Percentiles rank a stretch among this genome's conserved stretches.
These are phyloP conservation scores for Pimephales promelas DNA, from an alignment of 2,113 vertebrate genomes.

Conservation along the genomic window DNA sequence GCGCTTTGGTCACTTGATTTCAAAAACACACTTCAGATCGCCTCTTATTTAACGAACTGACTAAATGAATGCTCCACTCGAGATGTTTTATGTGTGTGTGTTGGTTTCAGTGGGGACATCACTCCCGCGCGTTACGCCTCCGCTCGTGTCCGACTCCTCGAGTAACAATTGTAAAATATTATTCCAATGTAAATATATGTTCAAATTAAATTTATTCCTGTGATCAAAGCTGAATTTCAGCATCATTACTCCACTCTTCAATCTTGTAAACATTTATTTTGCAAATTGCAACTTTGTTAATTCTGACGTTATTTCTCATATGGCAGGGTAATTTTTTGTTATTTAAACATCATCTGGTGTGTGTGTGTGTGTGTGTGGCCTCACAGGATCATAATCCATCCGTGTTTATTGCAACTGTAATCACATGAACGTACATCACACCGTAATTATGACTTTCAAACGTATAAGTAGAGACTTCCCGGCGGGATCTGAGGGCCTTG, in stretches of 20 bases:
- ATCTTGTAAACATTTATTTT: constrained; percentile 28
- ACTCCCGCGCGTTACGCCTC: no score
- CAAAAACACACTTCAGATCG: no score
- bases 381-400: background rate
- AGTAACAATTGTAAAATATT: no score
- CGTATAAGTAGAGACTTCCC: background rate
- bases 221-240: no score
- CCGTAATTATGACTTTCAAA: background rate
- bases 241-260: constrained; percentile 10
- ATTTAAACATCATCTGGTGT: background rate
- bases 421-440: background rate
- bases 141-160: no score
- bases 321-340: background rate
- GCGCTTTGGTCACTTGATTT: no score
- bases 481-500: background rate
- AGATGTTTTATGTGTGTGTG: no score
- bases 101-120: no score
- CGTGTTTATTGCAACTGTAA: background rate
- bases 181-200: no score
- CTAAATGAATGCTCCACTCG: no score
- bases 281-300: background rate
- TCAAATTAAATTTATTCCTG: no score
- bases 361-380: background rate
- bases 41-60: no score
- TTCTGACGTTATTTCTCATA: background rate